Conservation (phyloP, 2,888 invertebrate genomes). For the Plagiodera versicolora region DNA sequence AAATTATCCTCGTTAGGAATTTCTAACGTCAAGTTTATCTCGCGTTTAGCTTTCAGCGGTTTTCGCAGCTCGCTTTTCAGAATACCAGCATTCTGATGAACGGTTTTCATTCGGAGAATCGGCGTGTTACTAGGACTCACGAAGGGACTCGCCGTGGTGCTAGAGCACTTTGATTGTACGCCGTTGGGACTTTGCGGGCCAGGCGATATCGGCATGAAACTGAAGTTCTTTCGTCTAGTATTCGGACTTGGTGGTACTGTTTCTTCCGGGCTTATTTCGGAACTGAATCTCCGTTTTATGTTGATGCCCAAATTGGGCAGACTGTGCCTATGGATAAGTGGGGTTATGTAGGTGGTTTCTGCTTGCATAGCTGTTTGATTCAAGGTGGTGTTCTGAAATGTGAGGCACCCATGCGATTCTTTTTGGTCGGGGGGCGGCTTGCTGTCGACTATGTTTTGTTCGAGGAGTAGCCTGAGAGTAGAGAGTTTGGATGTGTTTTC, state of each 20-base stretch:
- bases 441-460: conserved; percentile 49
- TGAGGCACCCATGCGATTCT: conserved; percentile 13
- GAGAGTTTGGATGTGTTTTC: conserved; percentile 63
- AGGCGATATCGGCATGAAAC: conserved; percentile 85
- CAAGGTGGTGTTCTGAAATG: conserved; percentile 16
- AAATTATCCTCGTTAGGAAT: conserved; percentile 33
- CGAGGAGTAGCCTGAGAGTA: conserved; percentile 71
- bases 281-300: conserved; percentile 59
- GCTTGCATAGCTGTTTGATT: conserved; percentile 23
- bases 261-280: conserved; percentile 57
- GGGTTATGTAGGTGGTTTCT: conserved; percentile 20
- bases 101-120: conserved; percentile 66
- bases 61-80: conserved; percentile 31
- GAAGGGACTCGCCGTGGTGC: conserved; percentile 76
- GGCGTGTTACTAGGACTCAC: conserved; percentile 76
- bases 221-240: conserved; percentile 76
- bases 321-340: conserved; percentile 21
- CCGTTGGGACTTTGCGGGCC: conserved; percentile 68
- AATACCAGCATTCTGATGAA: conserved; percentile 57
- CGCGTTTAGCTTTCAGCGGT: conserved; percentile 45
- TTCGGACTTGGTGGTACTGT: conserved; percentile 74
- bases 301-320: conserved; percentile 23
- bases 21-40: conserved; percentile 45
- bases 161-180: conserved; percentile 62
- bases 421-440: conserved; percentile 28